A percentile compares a stretch with the other conserved stretches of the same genome.
Evolutionary conservation across 1,140 invertebrate species (phyloP).

Genomic region (Palaemon carinicauda): DNA sequence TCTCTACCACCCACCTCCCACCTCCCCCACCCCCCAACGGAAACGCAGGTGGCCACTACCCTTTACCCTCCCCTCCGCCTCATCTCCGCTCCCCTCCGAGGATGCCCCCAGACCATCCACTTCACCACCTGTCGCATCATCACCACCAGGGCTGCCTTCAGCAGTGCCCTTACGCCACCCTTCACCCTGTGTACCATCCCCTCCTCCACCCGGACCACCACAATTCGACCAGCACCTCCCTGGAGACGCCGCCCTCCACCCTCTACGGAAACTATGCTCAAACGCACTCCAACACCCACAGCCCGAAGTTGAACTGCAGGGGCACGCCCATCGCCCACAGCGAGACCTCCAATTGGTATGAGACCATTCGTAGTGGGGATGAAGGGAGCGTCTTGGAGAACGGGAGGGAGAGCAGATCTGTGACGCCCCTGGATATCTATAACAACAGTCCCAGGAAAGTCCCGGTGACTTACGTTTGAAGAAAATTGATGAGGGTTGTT

Average conservation of each 20-base stretch:
- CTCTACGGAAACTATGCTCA: neutral
- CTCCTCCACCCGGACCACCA: slow-evolving; percentile 31
- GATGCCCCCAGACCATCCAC: slow-evolving; percentile 40
- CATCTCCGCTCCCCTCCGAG: slow-evolving; percentile 33
- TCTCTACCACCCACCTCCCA: slow-evolving; percentile 27
- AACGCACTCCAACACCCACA: neutral
- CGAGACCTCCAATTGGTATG: slow-evolving; percentile 45
- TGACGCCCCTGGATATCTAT: slow-evolving; percentile 7
- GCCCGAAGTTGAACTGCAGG: neutral
- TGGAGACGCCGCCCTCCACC: neutral
- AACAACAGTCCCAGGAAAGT: slow-evolving; percentile 31
- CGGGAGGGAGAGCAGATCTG: slow-evolving; percentile 23
- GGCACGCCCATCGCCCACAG: slow-evolving; percentile 17
- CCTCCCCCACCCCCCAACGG: slow-evolving; percentile 9
- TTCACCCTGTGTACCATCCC: slow-evolving; percentile 40
- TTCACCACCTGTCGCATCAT: slow-evolving; percentile 29
- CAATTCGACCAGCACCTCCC: neutral
- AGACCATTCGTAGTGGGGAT: slow-evolving; percentile 7
- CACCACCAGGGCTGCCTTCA: slow-evolving; percentile 34
- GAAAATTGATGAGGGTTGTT: neutral
- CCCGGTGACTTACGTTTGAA: slow-evolving; percentile 44
- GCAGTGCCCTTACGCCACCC: slow-evolving; percentile 44
- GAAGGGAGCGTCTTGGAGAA: neutral
- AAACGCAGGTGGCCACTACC: neutral
- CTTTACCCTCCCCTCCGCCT: too few species aligned